phyloP scores from a whole-genome alignment of 92 coral and sea anemone species.

The Epizoanthus ramosus region DNA sequence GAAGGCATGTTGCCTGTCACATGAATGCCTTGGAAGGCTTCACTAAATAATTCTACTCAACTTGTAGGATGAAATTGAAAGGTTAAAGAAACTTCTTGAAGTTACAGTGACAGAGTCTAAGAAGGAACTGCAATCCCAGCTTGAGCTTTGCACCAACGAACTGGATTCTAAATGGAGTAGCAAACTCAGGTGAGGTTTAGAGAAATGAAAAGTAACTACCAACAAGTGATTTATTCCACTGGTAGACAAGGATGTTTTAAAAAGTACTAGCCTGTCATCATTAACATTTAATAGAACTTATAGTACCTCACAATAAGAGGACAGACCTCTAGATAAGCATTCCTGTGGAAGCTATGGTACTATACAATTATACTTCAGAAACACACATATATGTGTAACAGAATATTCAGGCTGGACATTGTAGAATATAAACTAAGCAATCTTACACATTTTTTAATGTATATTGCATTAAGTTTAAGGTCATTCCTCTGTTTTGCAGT shows the following conservation, averaged over 20 bases:
- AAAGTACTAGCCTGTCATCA: too few relatives aligned
- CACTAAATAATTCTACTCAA: not conserved
- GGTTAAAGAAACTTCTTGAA: conserved; percentile 59
- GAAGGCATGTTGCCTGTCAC: too few relatives aligned
- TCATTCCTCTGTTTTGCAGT: too few relatives aligned
- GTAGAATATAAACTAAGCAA: too few relatives aligned
- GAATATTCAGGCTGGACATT: too few relatives aligned
- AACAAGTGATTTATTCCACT: not conserved
- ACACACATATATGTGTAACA: not conserved
- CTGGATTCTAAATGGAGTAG: conserved; percentile 84
- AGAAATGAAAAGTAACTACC: not conserved
- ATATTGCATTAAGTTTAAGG: not conserved
- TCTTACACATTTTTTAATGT: not conserved
- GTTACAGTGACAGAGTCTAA: conserved; percentile 64
- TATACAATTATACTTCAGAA: too few relatives aligned
- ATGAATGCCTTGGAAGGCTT: too few relatives aligned
- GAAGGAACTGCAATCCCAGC: conserved; percentile 58
- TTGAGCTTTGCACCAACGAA: conserved; percentile 67
- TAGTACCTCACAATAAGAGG: too few relatives aligned
- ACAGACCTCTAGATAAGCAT: too few relatives aligned
- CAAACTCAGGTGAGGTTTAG: conserved; percentile 72
- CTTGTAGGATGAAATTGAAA: conserved; percentile 70
- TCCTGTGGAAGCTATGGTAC: too few relatives aligned
- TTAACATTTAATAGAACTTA: too few relatives aligned
- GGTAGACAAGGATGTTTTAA: not conserved